These are phyloP conservation scores for Microcebus tavaratra DNA, from an alignment of 2,113 vertebrate species.

Conservation along the genomic window DNA sequence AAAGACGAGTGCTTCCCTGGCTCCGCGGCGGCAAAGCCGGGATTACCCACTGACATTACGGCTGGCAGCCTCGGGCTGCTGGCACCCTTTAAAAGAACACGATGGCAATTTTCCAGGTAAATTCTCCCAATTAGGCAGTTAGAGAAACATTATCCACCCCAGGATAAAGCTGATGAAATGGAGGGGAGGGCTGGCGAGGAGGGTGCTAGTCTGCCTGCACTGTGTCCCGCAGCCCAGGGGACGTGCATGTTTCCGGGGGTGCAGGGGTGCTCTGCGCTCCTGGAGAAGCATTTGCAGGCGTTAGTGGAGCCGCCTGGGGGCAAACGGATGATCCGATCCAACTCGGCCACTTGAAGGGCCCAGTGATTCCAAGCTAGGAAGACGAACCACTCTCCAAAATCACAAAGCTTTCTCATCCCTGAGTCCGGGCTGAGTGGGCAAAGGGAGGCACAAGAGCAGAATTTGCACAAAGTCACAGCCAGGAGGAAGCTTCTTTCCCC, in stretches of 20 bases:
- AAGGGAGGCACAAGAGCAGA: neutral
- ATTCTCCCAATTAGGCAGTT: conserved; percentile 70
- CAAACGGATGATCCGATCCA: neutral
- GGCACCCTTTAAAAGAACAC: conserved; percentile 62
- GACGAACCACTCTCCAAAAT: neutral
- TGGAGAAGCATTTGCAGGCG: neutral
- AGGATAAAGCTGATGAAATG: conserved; percentile 62
- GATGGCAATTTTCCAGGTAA: conserved; percentile 70
- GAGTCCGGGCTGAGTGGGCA: neutral
- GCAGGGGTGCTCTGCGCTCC: neutral
- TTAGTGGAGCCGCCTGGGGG: neutral
- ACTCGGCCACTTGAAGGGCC: neutral
- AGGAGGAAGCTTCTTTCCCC: neutral
- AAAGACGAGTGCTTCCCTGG: conserved; percentile 22
- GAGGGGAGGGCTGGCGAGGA: neutral
- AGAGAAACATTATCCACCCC: conserved; percentile 74
- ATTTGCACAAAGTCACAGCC: neutral
- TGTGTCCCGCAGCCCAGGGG: neutral
- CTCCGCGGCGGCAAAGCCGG: neutral
- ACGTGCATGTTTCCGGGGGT: neutral
- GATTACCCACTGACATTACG: conserved; percentile 71
- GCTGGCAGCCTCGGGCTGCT: conserved; percentile 63
- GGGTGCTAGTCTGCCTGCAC: neutral
- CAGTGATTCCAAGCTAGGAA: neutral
- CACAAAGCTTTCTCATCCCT: neutral